Evolutionary conservation across 2,113 vertebrate species (phyloP), one percentile per base, ranked within the genome.

Genomic region (Lagenorhynchus albirostris): DNA sequence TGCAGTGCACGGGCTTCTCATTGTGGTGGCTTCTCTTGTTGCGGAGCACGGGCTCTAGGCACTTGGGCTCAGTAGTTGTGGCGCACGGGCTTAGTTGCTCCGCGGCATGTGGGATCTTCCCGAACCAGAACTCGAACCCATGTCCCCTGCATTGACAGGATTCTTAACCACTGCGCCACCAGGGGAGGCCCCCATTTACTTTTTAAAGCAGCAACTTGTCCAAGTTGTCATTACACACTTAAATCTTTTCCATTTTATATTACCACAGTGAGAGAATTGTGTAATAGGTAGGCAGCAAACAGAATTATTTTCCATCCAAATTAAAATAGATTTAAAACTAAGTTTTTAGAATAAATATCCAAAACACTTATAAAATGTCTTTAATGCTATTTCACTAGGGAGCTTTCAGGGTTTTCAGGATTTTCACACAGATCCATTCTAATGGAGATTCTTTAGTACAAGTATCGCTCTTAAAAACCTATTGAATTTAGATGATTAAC

Each of bases 201-300:
- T 94, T 86, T 96, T 85, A 58, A 91, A 81, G 60, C 53, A 84
- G 25, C 23, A 81, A 0, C 50, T 91, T 96, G 9, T 84, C 31
- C n/a, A 92, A 44, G 47, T 89, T 96, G 9, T 96, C 44, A 41
- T 80, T 90, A 70, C 5, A 81, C 20, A 84, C 36, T 26, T 89
- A 58, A 74, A 47, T 91, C 20, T 95, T 96, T 87, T 84, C 53
- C 12, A 25, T 86, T 23, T 97, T 77, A 36, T 68, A 92, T 93
- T 90, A 85, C 17, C 62, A 90, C 36, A 3, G 2, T 33, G 23
- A 47, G 41, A 85, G 10, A 97, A 86, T 89, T 95, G 3, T 89
- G 29, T 79, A 81, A 82, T 79, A 91, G 55, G 47, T 82, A 76
- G 44, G 21, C 50, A 74, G 8, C 70, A 12, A 82, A 5, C 60